Evolutionary conservation across 1,140 invertebrate genomes (phyloP).

Genomic region (Caenorhabditis elegans): DNA sequence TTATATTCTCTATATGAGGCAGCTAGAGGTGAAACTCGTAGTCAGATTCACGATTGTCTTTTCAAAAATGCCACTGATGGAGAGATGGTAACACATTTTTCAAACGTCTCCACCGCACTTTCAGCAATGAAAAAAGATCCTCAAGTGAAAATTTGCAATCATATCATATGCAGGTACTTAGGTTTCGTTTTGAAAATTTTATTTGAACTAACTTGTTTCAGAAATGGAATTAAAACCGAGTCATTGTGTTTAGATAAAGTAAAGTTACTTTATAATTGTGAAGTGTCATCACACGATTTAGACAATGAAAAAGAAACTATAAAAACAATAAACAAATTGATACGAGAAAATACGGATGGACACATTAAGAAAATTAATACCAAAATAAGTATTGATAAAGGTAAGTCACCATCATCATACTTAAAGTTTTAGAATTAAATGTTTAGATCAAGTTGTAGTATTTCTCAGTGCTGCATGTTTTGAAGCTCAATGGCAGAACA

Average conservation of each 20-base stretch:
- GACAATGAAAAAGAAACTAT: neutral
- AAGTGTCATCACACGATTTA: neutral
- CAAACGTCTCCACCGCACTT: neutral
- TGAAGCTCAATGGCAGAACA: neutral
- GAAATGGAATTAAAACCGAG: neutral
- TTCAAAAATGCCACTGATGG: neutral
- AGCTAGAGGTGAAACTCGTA: neutral
- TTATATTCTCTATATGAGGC: neutral
- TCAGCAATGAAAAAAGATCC: neutral
- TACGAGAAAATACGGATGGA: neutral
- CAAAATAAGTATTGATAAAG: too few species aligned
- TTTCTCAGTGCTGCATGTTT: neutral
- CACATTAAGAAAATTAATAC: neutral
- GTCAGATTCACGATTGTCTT: neutral
- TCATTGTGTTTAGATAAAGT: neutral
- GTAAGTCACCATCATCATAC: too few species aligned
- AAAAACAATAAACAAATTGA: neutral
- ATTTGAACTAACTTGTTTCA: too few species aligned
- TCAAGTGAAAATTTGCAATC: neutral
- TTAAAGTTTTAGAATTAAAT: neutral
- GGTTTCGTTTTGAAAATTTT: too few species aligned
- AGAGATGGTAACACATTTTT: neutral
- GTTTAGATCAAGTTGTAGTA: constrained; percentile 11
- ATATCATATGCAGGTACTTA: neutral
- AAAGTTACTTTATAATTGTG: neutral